Conservation (phyloP, 2,113 vertebrate genomes). For the Labrus mixtus region DNA sequence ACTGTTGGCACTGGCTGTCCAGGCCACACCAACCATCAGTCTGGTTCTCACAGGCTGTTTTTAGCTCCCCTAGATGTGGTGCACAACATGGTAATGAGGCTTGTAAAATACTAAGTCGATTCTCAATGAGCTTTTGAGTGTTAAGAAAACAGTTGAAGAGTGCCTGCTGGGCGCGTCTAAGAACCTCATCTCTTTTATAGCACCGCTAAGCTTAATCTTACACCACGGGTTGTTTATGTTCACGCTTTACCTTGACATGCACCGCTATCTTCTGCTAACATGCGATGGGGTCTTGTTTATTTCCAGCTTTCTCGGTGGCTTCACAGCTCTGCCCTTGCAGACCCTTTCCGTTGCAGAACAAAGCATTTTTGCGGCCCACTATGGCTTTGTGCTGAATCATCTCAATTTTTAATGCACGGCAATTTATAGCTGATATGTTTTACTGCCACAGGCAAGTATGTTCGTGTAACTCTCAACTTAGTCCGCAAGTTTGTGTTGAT, state of each 20-base stretch:
- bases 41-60: slow-evolving; percentile 31
- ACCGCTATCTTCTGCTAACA: slow-evolving; percentile 13
- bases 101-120: slow-evolving; percentile 30
- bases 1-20: slow-evolving; percentile 23
- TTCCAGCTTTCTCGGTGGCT: neutral
- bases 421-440: slow-evolving; percentile 31
- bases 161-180: slow-evolving; percentile 30
- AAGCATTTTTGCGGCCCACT: slow-evolving; percentile 7
- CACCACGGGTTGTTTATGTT: slow-evolving; percentile 13
- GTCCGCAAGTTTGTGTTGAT: slow-evolving; percentile 47
- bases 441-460: slow-evolving; percentile 33
- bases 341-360: slow-evolving; percentile 13
- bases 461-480: slow-evolving; percentile 34
- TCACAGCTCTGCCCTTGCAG: slow-evolving; percentile 5
- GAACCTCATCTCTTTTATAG: slow-evolving; percentile 43
- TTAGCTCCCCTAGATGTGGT: neutral
- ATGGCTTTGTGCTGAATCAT: neutral
- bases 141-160: slow-evolving; percentile 24
- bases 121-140: slow-evolving; percentile 30
- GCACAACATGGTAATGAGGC: slow-evolving; percentile 31
- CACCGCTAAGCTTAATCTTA: slow-evolving; percentile 41
- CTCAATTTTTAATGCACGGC: slow-evolving; percentile 25
- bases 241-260: slow-evolving; percentile 14
- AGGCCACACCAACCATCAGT: slow-evolving; percentile 9
- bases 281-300: slow-evolving; percentile 27